Evolutionary conservation across 2,888 invertebrate genomes (phyloP), one percentile per base, ranked within the genome.

Genomic region (Macrophya alboannulata): DNA sequence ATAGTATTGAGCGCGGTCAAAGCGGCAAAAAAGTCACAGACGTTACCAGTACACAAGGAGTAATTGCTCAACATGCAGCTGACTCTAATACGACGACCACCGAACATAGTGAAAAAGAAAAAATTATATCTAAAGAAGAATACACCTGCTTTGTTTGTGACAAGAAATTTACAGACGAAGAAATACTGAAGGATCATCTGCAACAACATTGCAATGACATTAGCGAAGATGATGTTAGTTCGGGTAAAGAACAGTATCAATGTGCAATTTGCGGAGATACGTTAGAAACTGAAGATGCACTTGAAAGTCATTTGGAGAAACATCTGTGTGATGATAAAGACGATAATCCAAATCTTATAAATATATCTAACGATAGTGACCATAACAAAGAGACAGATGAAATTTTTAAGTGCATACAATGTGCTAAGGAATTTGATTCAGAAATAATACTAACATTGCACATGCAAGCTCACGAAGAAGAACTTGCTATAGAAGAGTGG

Each of bases 91-190:
- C 68, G 1, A 68, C 48, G 21, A 65, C 2, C 1, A 68, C 17
- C n/a, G 68, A 83, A 43, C n/a, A 31, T 10, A 17, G 4, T 21
- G 31, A 48, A 48, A 71, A 68, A n/a, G 48, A 83, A 71, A 71
- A 31, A 48, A 1, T 9, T 48, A 17, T 51, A 5, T 31, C 1
- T 59, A 37, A 72, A 76, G 9, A 88, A 71, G 21, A 83, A 85
- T 92, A 92, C 79, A 91, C 90, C 25, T 93, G 93, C 86, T 93
- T 93, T 81, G 91, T 93, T 4, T 93, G 93, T 40, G 92, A 93
- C 48, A 93, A 93, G 68, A 91, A 90, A 4, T 93, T 93, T 59
- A 90, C 90, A 0, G 91, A 92, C 37, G 91, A 92, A 51, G 92
- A 92, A 25, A 86, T 92, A 62, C 87, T 93, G 55, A 93, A 93